These are phyloP conservation scores for Eremobia ochroleuca DNA, from an alignment of 2,888 invertebrate species.

Conservation along the genomic window DNA sequence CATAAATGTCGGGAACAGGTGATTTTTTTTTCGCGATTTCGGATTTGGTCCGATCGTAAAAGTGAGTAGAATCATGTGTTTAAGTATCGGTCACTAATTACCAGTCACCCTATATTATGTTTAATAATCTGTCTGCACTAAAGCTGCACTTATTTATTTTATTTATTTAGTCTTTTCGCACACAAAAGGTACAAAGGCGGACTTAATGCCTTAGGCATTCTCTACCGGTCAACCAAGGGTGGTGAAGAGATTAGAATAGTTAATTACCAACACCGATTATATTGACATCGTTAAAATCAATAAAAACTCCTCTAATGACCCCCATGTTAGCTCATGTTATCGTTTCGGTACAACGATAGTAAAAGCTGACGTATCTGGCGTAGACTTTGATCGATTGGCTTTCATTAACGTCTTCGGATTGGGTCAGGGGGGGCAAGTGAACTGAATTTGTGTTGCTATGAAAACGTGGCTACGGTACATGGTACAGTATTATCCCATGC, in stretches of 20 bases:
- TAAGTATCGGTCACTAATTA: too few species aligned
- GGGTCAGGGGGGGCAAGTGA: conserved; percentile 23
- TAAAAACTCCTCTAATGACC: neutral
- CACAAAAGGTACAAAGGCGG: too few species aligned
- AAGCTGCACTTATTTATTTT: neutral
- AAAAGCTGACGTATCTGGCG: conserved; percentile 1
- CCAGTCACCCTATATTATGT: too few species aligned
- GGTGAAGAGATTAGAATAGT: too few species aligned
- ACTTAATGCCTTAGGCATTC: too few species aligned
- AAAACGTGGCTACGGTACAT: neutral
- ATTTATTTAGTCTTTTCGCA: too few species aligned
- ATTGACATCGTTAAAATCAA: neutral
- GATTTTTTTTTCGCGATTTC: too few species aligned
- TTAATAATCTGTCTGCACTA: neutral
- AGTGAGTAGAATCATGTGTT: too few species aligned
- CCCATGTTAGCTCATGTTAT: conserved; percentile 32
- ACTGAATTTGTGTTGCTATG: conserved; percentile 26
- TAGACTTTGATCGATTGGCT: conserved; percentile 44
- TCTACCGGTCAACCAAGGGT: too few species aligned
- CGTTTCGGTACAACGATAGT: conserved; percentile 20
- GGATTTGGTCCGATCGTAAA: too few species aligned
- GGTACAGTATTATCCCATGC: neutral
- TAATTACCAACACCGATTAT: neutral
- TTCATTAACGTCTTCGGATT: conserved; percentile 28
- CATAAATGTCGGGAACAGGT: too few species aligned